Percentiles rank a stretch among this genome's conserved stretches.
phyloP scores from a whole-genome alignment of 2,113 vertebrate genomes.

The Ageneiosus marmoratus region DNA sequence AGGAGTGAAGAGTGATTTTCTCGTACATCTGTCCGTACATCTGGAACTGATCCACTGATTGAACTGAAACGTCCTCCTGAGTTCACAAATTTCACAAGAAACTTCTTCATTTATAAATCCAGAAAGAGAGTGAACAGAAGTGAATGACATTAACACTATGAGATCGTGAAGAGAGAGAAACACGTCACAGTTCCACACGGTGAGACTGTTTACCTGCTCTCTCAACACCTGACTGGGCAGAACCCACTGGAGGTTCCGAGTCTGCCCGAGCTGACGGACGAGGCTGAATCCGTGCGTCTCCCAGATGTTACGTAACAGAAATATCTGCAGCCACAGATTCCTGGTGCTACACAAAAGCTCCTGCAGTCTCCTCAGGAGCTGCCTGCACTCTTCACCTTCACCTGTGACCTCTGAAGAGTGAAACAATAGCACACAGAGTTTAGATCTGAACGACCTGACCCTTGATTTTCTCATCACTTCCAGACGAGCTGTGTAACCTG shows the following conservation, averaged over 20 bases:
- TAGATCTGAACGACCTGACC: too few species aligned
- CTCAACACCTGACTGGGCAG: constrained; percentile 22
- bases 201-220: constrained; percentile 35
- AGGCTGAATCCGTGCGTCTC: constrained; percentile 33
- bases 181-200: background rate
- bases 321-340: constrained; percentile 46
- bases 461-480: too few species aligned
- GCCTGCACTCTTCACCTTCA: background rate
- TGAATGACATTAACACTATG: too few species aligned
- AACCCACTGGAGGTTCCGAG: constrained; percentile 24
- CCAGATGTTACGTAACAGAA: constrained; percentile 38
- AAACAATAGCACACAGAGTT: background rate
- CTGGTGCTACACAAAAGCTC: constrained; percentile 6
- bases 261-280: background rate
- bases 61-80: constrained; percentile 25
- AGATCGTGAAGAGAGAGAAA: too few species aligned
- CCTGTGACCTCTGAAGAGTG: background rate
- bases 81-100: background rate
- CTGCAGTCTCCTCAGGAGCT: constrained; percentile 33
- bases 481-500: too few species aligned
- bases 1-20: background rate
- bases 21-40: constrained; percentile 41
- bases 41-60: constrained; percentile 25
- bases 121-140: too few species aligned
- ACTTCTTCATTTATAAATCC: too few species aligned